phyloP scores from a whole-genome alignment of 2,888 invertebrate species.

The Diploptera punctata region DNA sequence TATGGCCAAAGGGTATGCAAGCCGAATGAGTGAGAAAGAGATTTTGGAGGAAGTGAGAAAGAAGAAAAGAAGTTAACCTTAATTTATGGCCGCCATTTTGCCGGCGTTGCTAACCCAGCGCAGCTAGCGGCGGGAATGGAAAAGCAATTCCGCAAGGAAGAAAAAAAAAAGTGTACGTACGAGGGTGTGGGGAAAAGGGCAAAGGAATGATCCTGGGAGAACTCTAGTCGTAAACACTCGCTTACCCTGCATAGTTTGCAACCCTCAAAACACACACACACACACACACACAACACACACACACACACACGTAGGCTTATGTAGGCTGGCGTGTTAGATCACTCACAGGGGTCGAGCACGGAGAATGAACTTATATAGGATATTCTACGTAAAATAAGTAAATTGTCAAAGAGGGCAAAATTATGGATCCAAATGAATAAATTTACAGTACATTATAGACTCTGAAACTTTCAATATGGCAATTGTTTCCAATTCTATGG shows the following conservation, averaged over 20 bases:
- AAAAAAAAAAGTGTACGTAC: conserved; percentile 11
- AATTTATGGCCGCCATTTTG: conserved; percentile 39
- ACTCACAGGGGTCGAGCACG: too few relatives aligned
- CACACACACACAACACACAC: too few relatives aligned
- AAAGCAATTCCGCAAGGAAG: conserved; percentile 35
- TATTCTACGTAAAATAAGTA: too few relatives aligned
- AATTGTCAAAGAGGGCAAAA: too few relatives aligned
- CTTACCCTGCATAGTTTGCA: conserved; percentile 1
- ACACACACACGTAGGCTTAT: too few relatives aligned
- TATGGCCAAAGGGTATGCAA: conserved; percentile 23
- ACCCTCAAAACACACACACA: not conserved
- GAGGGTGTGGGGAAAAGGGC: not conserved
- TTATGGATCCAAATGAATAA: too few relatives aligned
- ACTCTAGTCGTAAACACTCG: conserved; percentile 33
- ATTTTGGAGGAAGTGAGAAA: conserved; percentile 14
- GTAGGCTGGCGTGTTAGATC: too few relatives aligned
- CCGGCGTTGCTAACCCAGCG: conserved; percentile 31
- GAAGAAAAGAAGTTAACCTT: conserved; percentile 38
- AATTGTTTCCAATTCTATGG: too few relatives aligned
- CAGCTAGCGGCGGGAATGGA: conserved; percentile 33
- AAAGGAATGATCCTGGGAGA: conserved; percentile 10
- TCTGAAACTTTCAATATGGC: too few relatives aligned
- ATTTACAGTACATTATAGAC: too few relatives aligned
- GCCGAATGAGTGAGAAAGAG: conserved; percentile 3
- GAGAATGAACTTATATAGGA: too few relatives aligned